Conservation (phyloP, 1,140 invertebrate species). For the Diuraphis noxia region DNA sequence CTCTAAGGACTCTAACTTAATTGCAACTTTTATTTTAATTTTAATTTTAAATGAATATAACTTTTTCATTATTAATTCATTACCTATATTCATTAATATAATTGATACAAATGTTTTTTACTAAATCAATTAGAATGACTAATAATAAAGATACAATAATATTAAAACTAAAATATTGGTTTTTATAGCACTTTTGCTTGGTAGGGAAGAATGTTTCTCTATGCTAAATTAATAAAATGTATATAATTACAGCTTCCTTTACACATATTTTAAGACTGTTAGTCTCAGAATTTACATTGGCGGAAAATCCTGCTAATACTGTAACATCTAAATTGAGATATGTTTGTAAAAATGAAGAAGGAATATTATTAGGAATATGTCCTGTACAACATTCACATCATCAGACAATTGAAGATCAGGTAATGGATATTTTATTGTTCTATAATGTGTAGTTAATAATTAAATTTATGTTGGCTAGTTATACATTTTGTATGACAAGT, state of each 20-base stretch:
- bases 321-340: conserved; percentile 85
- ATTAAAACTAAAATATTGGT: no score
- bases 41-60: no score
- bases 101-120: no score
- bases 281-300: conserved; percentile 95
- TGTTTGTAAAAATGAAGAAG: conserved; percentile 89
- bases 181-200: no score
- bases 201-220: neutral
- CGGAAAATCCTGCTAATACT: conserved; percentile 92
- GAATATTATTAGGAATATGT: conserved; percentile 77
- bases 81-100: no score
- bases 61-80: no score
- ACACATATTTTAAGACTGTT: conserved; percentile 86
- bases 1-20: no score
- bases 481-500: neutral
- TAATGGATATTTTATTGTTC: conserved; percentile 60
- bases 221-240: neutral
- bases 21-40: no score
- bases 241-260: conserved; percentile 59
- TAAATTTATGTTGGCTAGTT: neutral
- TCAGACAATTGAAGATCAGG: conserved; percentile 96
- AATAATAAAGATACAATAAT: no score
- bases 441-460: neutral
- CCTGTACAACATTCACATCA: conserved; percentile 95
- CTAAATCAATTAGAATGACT: no score